These are phyloP conservation scores for Serrognathus titanus DNA, from an alignment of 2,888 invertebrate genomes.

Conservation along the genomic window DNA sequence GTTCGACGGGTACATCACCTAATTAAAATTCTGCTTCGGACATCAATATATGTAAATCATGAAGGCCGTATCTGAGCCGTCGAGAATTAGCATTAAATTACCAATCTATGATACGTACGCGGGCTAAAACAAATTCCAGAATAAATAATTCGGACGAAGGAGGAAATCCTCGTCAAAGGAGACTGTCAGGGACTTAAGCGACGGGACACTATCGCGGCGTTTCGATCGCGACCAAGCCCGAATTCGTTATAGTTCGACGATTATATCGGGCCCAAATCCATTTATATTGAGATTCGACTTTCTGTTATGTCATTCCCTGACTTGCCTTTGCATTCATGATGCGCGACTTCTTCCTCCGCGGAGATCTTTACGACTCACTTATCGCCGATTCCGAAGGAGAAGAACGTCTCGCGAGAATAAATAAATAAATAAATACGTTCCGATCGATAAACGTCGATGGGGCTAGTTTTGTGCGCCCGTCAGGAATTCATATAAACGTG, in stretches of 20 bases:
- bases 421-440: slow-evolving; percentile 1
- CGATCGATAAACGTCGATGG: neutral
- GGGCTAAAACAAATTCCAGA: slow-evolving; percentile 33
- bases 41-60: too few relatives aligned
- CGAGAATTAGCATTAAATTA: too few relatives aligned
- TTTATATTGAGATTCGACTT: slow-evolving; percentile 48
- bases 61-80: too few relatives aligned
- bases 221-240: slow-evolving; percentile 39
- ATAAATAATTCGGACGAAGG: slow-evolving; percentile 40
- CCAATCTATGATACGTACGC: too few relatives aligned
- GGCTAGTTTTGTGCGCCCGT: neutral
- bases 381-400: neutral
- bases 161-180: slow-evolving; percentile 43
- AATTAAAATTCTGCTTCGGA: too few relatives aligned
- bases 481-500: neutral
- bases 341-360: neutral
- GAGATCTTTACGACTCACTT: slow-evolving; percentile 1
- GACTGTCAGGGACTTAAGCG: slow-evolving; percentile 36
- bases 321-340: slow-evolving; percentile 25
- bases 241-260: slow-evolving; percentile 41
- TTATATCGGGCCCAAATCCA: slow-evolving; percentile 46
- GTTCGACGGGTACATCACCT: too few relatives aligned
- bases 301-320: slow-evolving; percentile 43
- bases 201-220: slow-evolving; percentile 43
- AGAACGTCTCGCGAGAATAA: neutral